A percentile compares a stretch with the other conserved stretches of the same genome.
phyloP scores from a whole-genome alignment of 2,797 vertebrate species.

The Enteromius fasciolatus region DNA sequence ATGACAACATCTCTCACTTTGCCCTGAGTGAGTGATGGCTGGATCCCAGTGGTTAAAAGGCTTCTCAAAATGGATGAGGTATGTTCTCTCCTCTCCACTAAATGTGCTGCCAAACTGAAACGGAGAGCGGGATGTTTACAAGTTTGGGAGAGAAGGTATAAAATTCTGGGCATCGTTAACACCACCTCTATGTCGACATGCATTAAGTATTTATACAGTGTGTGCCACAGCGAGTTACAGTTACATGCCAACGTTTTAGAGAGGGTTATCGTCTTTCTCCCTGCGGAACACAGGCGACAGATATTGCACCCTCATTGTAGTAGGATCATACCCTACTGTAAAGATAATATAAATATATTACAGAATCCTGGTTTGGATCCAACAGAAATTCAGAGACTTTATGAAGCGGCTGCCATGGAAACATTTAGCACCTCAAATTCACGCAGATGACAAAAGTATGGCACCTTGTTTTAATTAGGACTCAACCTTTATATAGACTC shows the following conservation, averaged over 20 bases:
- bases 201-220: conserved; percentile 84
- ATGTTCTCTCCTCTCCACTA: conserved; percentile 68
- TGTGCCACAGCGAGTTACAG: conserved; percentile 84
- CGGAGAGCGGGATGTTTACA: conserved; percentile 78
- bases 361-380: not conserved
- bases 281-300: conserved; percentile 49
- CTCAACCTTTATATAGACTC: conserved; percentile 64
- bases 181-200: conserved; percentile 76
- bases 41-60: conserved; percentile 7
- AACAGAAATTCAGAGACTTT: conserved; percentile 34
- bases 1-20: conserved; percentile 19
- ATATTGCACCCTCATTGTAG: conserved; percentile 54
- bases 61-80: conserved; percentile 70
- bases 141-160: conserved; percentile 75
- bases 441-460: conserved; percentile 55
- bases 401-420: conserved; percentile 49
- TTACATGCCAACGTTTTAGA: conserved; percentile 78
- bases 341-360: conserved; percentile 12
- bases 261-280: conserved; percentile 80
- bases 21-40: conserved; percentile 19
- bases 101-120: conserved; percentile 74
- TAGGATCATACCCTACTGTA: conserved; percentile 12
- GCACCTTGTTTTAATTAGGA: conserved; percentile 64
- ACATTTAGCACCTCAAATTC: conserved; percentile 56
- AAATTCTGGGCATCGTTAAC: conserved; percentile 81